Evolutionary conservation across 1,140 invertebrate genomes (phyloP).

Genomic region (Drosophila lacteicornis): DNA sequence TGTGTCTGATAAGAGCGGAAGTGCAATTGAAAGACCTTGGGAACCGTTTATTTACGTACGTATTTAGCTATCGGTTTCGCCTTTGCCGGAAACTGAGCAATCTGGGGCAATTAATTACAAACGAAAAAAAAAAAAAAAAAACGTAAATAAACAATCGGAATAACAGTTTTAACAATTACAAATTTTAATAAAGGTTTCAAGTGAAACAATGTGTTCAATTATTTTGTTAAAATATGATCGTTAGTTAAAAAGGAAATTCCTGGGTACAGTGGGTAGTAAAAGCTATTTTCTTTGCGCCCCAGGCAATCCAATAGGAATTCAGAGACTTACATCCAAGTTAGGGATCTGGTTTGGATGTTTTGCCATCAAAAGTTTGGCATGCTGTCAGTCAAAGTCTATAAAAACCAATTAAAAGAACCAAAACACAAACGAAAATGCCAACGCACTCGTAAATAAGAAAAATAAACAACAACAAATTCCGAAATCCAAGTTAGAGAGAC

Average conservation of each 20-base stretch:
- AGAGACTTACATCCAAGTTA: neutral
- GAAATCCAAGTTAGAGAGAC: neutral
- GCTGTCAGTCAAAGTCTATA: constrained; percentile 11
- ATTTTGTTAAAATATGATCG: neutral
- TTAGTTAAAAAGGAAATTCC: neutral
- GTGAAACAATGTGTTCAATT: too few relatives aligned
- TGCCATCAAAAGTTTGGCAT: constrained; percentile 16
- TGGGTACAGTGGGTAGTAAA: neutral
- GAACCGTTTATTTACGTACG: constrained; percentile 12
- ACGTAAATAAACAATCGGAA: neutral
- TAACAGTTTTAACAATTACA: neutral
- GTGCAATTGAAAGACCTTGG: constrained; percentile 27
- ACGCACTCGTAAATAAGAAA: neutral
- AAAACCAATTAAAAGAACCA: constrained; percentile 41
- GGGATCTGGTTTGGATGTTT: constrained; percentile 1
- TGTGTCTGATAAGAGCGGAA: constrained; percentile 30
- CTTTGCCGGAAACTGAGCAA: constrained; percentile 10
- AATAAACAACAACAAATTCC: neutral
- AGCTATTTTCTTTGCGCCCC: neutral
- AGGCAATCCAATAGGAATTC: constrained; percentile 4
- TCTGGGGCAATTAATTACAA: constrained; percentile 15
- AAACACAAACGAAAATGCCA: constrained; percentile 9
- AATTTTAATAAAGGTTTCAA: too few relatives aligned
- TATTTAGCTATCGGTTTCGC: constrained; percentile 21
- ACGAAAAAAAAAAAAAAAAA: neutral